Evolutionary conservation across 2,113 vertebrate genomes (phyloP), one percentile per base, ranked within the genome.

Genomic region (Nothocercus julius): DNA sequence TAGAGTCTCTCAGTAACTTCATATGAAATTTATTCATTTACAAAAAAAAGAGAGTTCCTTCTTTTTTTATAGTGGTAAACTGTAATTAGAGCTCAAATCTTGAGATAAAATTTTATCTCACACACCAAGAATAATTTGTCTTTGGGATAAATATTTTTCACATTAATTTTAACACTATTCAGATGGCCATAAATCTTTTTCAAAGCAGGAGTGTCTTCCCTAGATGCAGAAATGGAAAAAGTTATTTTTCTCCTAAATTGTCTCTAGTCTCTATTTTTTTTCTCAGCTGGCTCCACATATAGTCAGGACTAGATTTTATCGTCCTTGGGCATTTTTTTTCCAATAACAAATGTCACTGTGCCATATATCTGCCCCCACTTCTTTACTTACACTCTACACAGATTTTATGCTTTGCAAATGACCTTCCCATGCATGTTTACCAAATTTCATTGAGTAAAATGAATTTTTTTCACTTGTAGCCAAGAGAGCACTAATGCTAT

Each of bases 101-200:
- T 69, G 24, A 85, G 72, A 59, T 28, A 4, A 59, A 70, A 67
- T 83, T 80, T 49, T 21, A 53, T 61, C 7, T 77, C 36, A 2
- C 0, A 1, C 8, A 53, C 17, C 28, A 85, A 74, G 25, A 91
- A 21, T 16, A 59, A 20, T 81, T 90, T 90, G 44, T 7, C 36
- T 88, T 74, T 17, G 11, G 0, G 0, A 92, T 49, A 74, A 81
- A 78, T 85, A 85, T 75, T 15, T 54, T 85, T 85, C n/a, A 21
- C 6, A 34, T 74, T 85, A 67, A 58, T 74, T 81, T 90, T 88
- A 92, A 85, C 12, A 27, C 27, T 22, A 63, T 59, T 56, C 93
- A 93, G 85, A 80, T 81, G 76, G 49, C 27, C 51, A 74, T 83
- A 89, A 95, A 81, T 90, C 20, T 24, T 10, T 80, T 88, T 88